Conservation (phyloP, 2,113 vertebrate species). For the Centrocercus urophasianus region DNA sequence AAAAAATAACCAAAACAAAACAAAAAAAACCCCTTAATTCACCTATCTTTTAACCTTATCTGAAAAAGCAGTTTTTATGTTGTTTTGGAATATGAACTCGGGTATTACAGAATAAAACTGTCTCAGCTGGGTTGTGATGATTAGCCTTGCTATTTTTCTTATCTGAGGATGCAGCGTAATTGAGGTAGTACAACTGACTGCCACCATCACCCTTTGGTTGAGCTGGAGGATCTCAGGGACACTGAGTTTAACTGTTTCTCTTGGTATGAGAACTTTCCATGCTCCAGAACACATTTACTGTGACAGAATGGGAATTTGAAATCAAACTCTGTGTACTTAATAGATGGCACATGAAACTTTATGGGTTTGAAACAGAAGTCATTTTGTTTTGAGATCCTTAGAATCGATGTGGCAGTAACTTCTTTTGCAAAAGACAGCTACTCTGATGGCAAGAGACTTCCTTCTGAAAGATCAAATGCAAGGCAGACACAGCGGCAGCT, state of each 20-base stretch:
- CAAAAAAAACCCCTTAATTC: neutral
- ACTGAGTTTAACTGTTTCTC: neutral
- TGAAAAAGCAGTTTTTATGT: neutral
- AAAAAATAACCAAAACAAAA: neutral
- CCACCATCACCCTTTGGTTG: neutral
- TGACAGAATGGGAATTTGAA: neutral
- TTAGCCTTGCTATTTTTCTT: neutral
- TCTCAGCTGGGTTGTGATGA: neutral
- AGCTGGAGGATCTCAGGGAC: neutral
- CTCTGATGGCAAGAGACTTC: conserved; percentile 47
- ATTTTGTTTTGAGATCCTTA: conserved; percentile 8
- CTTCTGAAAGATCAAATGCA: neutral
- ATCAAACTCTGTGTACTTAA: neutral
- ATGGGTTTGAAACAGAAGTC: neutral
- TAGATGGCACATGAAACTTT: neutral
- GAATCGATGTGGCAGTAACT: conserved; percentile 56
- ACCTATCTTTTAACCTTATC: neutral
- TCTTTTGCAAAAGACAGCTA: conserved; percentile 40
- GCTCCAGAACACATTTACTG: neutral
- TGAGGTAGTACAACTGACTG: neutral
- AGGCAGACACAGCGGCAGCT: neutral
- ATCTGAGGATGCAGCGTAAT: neutral
- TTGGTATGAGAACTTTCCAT: neutral
- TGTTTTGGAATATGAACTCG: neutral
- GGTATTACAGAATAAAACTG: neutral